Conservation (phyloP, 2,113 vertebrate genomes). For the Potamarius usumacintae region DNA sequence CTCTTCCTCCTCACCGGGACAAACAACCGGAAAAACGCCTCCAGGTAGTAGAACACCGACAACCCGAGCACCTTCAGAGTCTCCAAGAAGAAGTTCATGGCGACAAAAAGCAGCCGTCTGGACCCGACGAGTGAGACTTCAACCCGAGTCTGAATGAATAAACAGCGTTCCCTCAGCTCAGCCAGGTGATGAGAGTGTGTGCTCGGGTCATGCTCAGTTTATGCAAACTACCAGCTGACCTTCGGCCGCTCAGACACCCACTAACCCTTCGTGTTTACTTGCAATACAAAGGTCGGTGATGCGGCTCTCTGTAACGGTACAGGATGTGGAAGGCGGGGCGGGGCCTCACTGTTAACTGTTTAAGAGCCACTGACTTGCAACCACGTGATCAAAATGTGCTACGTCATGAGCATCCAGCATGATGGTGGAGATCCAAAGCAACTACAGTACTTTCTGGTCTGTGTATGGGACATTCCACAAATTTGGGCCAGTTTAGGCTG, state of each 20-base stretch:
- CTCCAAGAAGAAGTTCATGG: constrained; percentile 84
- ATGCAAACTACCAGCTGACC: not conserved
- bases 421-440: too few relatives aligned
- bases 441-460: too few relatives aligned
- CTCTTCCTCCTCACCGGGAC: constrained; percentile 79
- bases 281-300: constrained; percentile 47
- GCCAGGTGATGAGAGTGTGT: too few relatives aligned
- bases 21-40: constrained; percentile 71
- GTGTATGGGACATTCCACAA: too few relatives aligned
- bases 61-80: constrained; percentile 68
- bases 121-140: not conserved
- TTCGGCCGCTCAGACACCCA: constrained; percentile 16
- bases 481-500: too few relatives aligned
- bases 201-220: not conserved
- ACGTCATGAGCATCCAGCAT: too few relatives aligned
- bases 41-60: constrained; percentile 74
- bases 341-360: constrained; percentile 47
- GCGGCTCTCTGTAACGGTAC: constrained; percentile 38
- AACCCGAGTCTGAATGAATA: not conserved
- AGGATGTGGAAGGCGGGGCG: constrained; percentile 48
- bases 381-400: too few relatives aligned
- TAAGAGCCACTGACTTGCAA: not conserved
- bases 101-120: constrained; percentile 32
- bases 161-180: not conserved
- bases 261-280: constrained; percentile 13